phyloP scores from a whole-genome alignment of 2,888 invertebrate genomes.

The Nomada goodeniana region DNA sequence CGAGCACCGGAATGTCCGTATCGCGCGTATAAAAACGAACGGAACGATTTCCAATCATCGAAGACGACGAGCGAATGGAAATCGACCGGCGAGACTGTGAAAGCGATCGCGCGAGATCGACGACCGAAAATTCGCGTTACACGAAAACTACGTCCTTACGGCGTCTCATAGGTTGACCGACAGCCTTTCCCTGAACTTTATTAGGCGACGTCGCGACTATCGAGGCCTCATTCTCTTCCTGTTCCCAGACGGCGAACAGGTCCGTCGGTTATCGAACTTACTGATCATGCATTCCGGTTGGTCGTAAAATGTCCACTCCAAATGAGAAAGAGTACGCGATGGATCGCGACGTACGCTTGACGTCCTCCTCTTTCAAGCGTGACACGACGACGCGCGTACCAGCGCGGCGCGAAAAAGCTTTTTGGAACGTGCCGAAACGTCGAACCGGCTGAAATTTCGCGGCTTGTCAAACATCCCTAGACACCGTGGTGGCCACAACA shows the following conservation, averaged over 20 bases:
- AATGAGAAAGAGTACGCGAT: neutral
- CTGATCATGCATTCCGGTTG: conserved; percentile 42
- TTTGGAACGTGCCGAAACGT: neutral
- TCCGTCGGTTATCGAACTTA: conserved; percentile 1
- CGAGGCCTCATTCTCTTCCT: conserved; percentile 6
- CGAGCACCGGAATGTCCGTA: too few species aligned
- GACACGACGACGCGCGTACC: neutral
- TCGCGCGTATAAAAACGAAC: too few species aligned
- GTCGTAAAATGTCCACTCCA: conserved; percentile 18
- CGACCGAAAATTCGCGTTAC: too few species aligned
- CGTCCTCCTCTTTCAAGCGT: neutral
- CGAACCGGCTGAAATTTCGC: conserved; percentile 7
- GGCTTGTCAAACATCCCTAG: conserved; percentile 17
- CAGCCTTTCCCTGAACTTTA: conserved; percentile 56
- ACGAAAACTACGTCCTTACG: too few species aligned
- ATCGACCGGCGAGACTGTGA: too few species aligned
- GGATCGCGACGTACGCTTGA: neutral
- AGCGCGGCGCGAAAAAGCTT: neutral
- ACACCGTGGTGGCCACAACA: conserved; percentile 14
- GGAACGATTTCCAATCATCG: too few species aligned
- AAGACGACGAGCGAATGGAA: too few species aligned
- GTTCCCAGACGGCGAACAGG: conserved; percentile 10
- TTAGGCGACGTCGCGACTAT: conserved; percentile 47
- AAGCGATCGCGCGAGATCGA: too few species aligned
- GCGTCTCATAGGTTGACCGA: neutral